Base-by-base conservation (phyloP, 2,797 vertebrate species). In the Pipistrellus nathusii region DNA sequence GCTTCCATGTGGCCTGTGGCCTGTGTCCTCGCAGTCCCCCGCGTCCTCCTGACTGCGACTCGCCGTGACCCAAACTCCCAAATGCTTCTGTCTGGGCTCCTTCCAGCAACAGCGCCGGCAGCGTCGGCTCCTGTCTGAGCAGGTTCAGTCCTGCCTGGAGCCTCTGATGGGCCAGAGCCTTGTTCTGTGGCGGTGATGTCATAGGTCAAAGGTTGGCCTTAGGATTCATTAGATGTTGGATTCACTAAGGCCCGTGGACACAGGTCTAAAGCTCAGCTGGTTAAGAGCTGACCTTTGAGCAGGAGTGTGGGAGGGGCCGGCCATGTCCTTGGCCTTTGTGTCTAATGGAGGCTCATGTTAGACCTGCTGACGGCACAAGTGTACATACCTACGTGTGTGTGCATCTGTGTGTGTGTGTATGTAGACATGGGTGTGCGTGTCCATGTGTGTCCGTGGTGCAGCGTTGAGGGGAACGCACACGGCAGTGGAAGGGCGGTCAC, bases 141-240 rank as follows among this genome's bases (percentile, higher is more conserved):
- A 66, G 68, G 21, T 27, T 62, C 25, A 3, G 35, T 88, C 76
- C 81, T 76, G 27, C 41, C 23, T 11, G 15, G 14, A 51, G 75
- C 41, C 88, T 69, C 72, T 48, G 8, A 57, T 27, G 35, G 12
- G 66, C 8, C n/a, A 20, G 55, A 8, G 5, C 46, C 5, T 17
- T 46, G 59, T 4, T 81, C 44, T 20, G 71, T 89, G 71, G 71
- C 38, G 77, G n/a, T 88, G 84, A 94, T 1, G 27, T 85, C 87
- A 90, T 1, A 66, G 44, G 81, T 73, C 90, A 88, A 88, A 93
- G 88, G 57, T 73, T 73, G 27, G 53, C 71, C 32, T 90, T 57
- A n/a, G n/a, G 10, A 12, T 20, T n/a, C 5, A 55, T 76, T 23
- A 18, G 25, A 46, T 55, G 53, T 72, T 62, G 53, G 9, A 2